These are phyloP conservation scores for Corticium candelabrum DNA, from an alignment of 37 sponge, comb jelly and placozoan species.

Conservation along the genomic window DNA sequence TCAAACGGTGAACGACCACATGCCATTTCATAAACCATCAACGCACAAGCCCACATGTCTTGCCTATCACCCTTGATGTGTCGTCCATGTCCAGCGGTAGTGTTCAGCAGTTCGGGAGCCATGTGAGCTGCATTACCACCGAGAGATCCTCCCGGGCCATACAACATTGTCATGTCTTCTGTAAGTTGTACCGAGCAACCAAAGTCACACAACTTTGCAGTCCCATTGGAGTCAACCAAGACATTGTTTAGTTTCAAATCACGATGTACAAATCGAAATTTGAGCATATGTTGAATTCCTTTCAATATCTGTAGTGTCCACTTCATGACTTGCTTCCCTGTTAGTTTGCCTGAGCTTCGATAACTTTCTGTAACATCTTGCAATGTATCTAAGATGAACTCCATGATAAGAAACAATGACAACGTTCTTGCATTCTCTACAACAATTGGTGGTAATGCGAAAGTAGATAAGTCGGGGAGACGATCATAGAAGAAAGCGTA, in stretches of 20 bases:
- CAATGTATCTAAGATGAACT: slow-evolving; percentile 35
- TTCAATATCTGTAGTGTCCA: no score
- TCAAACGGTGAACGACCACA: slow-evolving; percentile 20
- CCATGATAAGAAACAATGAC: slow-evolving; percentile 70
- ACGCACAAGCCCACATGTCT: slow-evolving; percentile 70
- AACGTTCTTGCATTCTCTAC: slow-evolving; percentile 6
- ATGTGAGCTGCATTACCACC: not conserved
- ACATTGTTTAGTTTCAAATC: no score
- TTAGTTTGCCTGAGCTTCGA: no score
- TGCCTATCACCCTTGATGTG: slow-evolving; percentile 33
- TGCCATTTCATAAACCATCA: slow-evolving; percentile 63
- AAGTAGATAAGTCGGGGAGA: slow-evolving; percentile 9
- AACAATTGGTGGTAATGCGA: no score
- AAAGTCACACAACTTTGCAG: not conserved
- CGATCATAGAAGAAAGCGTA: slow-evolving; percentile 79
- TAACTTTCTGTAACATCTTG: no score
- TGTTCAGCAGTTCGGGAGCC: not conserved
- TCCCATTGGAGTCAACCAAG: not conserved
- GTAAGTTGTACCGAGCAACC: not conserved
- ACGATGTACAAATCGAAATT: no score
- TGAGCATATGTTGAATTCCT: no score
- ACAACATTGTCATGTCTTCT: not conserved
- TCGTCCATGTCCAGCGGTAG: slow-evolving; percentile 34
- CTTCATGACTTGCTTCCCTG: no score
- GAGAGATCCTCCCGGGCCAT: not conserved